phyloP scores from a whole-genome alignment of 2,888 invertebrate genomes.

The Drosophila lutescens region DNA sequence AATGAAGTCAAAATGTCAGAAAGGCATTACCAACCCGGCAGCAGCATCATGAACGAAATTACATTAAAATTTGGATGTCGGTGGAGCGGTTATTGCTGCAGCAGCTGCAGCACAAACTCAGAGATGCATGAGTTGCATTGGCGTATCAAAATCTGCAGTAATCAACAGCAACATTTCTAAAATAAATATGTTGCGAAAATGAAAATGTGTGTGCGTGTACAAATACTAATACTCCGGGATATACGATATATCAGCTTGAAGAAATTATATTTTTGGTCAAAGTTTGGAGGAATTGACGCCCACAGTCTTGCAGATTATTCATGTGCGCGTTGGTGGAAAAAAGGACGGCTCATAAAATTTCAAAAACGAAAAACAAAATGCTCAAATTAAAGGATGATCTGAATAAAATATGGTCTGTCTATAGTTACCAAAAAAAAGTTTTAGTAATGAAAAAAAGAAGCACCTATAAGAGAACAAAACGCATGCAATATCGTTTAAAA shows the following conservation, averaged over 20 bases:
- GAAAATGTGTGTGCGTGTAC: slow-evolving; percentile 3
- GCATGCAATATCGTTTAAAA: no score
- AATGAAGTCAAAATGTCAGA: slow-evolving; percentile 45
- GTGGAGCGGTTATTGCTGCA: slow-evolving; percentile 36
- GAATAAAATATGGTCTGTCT: neutral
- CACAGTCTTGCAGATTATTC: slow-evolving; percentile 3
- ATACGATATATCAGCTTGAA: slow-evolving; percentile 7
- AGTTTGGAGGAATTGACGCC: slow-evolving; percentile 20
- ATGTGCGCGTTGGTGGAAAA: slow-evolving; percentile 1
- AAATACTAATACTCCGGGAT: slow-evolving; percentile 22
- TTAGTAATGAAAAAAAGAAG: neutral
- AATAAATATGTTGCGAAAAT: slow-evolving; percentile 22
- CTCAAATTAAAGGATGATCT: neutral
- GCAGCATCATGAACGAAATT: slow-evolving; percentile 23
- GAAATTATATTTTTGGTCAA: slow-evolving; percentile 27
- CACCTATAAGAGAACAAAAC: neutral
- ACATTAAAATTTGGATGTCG: slow-evolving; percentile 42
- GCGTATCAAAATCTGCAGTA: slow-evolving; percentile 53
- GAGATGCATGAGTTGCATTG: slow-evolving; percentile 54
- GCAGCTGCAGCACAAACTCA: slow-evolving; percentile 51
- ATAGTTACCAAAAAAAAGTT: neutral
- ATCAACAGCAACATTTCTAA: slow-evolving; percentile 35
- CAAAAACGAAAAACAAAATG: neutral
- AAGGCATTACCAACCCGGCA: slow-evolving; percentile 9
- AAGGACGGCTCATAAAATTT: slow-evolving; percentile 1